Percentiles rank a stretch among this genome's conserved stretches.
Conservation (phyloP, 2,888 invertebrate genomes). For the Eugnorisma glareosa region DNA sequence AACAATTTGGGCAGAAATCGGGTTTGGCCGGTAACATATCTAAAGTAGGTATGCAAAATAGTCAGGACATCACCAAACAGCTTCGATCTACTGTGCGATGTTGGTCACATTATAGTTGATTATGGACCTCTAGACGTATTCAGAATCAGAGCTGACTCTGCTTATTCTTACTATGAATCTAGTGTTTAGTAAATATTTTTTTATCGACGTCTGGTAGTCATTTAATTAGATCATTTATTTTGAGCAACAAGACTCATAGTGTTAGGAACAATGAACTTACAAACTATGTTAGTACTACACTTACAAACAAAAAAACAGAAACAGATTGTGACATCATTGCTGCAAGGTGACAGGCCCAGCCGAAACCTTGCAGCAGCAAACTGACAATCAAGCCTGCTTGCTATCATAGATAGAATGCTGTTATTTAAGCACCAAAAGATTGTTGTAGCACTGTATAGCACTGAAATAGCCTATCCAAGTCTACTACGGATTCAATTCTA, state of each 20-base stretch:
- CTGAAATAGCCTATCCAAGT: not conserved
- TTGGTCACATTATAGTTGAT: not conserved
- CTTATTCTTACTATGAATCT: not conserved
- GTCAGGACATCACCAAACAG: not conserved
- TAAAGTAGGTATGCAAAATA: not conserved
- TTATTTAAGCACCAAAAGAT: not conserved
- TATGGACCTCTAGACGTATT: not conserved
- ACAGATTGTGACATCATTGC: too few species aligned
- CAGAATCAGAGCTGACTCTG: not conserved
- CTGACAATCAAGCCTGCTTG: too few species aligned
- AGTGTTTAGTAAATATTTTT: not conserved
- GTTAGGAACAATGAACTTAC: too few species aligned
- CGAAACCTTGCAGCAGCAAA: too few species aligned
- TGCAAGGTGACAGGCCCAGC: too few species aligned
- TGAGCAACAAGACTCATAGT: too few species aligned
- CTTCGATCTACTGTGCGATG: not conserved
- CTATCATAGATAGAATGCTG: too few species aligned
- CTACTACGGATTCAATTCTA: not conserved
- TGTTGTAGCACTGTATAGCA: not conserved
- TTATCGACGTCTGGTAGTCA: not conserved
- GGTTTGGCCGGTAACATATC: too few species aligned
- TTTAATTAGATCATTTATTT: too few species aligned
- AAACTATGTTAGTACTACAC: too few species aligned
- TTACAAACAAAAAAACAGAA: too few species aligned
- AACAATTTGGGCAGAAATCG: too few species aligned